phyloP scores from a whole-genome alignment of 2,797 vertebrate genomes.

The Chelmon rostratus region DNA sequence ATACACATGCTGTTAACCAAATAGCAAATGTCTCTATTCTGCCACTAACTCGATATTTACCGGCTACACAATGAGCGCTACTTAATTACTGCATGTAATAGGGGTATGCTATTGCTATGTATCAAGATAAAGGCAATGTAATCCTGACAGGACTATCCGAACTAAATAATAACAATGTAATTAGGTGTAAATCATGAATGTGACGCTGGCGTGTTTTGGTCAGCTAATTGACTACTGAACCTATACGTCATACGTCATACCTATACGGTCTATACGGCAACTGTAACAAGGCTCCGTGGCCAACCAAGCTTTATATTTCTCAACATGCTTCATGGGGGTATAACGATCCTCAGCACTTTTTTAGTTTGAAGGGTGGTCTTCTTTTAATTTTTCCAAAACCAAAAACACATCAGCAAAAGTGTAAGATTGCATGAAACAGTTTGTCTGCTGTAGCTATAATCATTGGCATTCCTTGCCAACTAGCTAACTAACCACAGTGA shows the following conservation, averaged over 20 bases:
- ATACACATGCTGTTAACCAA: slow-evolving; percentile 24
- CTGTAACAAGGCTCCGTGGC: too few species aligned
- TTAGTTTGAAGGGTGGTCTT: not conserved
- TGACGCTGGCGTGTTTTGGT: not conserved
- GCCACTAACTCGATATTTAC: slow-evolving; percentile 4
- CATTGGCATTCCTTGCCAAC: not conserved
- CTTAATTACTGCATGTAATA: not conserved
- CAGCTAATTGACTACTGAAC: not conserved
- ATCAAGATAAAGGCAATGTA: slow-evolving; percentile 3
- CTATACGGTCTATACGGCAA: too few species aligned
- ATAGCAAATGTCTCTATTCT: slow-evolving; percentile 17
- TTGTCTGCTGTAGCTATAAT: too few species aligned
- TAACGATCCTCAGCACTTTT: not conserved
- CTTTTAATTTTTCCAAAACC: not conserved
- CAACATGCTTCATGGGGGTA: not conserved
- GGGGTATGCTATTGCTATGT: slow-evolving; percentile 15
- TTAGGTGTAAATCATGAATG: not conserved
- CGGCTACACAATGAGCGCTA: not conserved
- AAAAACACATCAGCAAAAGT: not conserved
- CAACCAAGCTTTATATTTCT: not conserved
- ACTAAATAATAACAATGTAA: not conserved
- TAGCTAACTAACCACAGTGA: not conserved
- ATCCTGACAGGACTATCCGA: not conserved
- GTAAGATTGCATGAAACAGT: not conserved
- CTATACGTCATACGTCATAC: too few species aligned